Percentiles rank a stretch among this genome's conserved stretches.
phyloP scores from a whole-genome alignment of 2,113 vertebrate genomes.

The Illadopsis cleaveri region DNA sequence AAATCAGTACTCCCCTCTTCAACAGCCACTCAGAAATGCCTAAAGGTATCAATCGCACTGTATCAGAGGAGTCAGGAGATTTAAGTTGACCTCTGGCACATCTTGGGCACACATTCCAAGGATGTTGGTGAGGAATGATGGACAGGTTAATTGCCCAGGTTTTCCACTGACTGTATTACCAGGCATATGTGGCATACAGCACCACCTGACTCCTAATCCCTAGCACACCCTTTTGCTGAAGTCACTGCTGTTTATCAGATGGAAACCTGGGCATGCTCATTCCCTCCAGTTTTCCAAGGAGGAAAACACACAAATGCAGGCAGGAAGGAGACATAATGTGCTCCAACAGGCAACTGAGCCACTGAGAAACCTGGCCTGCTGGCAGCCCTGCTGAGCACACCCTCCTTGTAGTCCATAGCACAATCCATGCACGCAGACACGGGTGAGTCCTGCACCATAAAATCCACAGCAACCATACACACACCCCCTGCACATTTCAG shows the following conservation, averaged over 20 bases:
- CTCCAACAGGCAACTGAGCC: background rate
- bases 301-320: background rate
- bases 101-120: background rate
- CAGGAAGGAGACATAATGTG: background rate
- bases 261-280: background rate
- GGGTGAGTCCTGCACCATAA: background rate
- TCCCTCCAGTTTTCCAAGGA: background rate
- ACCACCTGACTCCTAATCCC: background rate
- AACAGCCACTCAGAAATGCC: background rate
- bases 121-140: background rate
- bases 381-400: background rate
- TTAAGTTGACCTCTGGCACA: background rate
- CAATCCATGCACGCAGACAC: accelerated
- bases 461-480: background rate
- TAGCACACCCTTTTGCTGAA: background rate
- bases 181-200: background rate
- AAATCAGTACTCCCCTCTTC: background rate
- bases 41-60: background rate
- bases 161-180: background rate
- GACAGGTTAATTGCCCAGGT: background rate
- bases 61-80: background rate
- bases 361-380: background rate
- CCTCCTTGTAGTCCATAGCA: accelerated
- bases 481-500: background rate
- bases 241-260: background rate